phyloP scores from a whole-genome alignment of 2,113 vertebrate genomes.

The Sorex araneus region DNA sequence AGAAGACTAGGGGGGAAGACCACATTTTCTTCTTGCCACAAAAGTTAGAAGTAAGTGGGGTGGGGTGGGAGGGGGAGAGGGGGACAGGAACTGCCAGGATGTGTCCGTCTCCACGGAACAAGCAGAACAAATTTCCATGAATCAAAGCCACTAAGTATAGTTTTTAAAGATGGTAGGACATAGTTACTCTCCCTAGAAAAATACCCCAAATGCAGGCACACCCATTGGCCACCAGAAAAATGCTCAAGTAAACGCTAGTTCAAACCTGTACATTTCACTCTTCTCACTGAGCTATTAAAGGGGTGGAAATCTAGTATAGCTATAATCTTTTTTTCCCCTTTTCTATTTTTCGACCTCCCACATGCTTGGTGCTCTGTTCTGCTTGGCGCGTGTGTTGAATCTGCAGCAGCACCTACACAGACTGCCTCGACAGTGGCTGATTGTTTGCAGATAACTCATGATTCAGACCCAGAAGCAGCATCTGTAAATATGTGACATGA shows the following conservation, averaged over 20 bases:
- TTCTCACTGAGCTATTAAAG: conserved; percentile 77
- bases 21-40: conserved; percentile 70
- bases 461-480: conserved; percentile 78
- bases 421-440: conserved; percentile 62
- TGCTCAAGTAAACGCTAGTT: conserved; percentile 73
- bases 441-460: conserved; percentile 77
- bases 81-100: conserved; percentile 63
- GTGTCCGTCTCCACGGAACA: conserved; percentile 78
- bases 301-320: conserved; percentile 68
- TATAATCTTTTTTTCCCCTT: conserved; percentile 72
- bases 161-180: conserved; percentile 81
- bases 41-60: conserved; percentile 76
- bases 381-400: conserved; percentile 54
- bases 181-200: conserved; percentile 82
- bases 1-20: conserved; percentile 54
- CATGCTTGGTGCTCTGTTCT: conserved; percentile 72
- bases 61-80: conserved; percentile 29
- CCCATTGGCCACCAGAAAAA: conserved; percentile 79
- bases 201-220: conserved; percentile 75
- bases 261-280: conserved; percentile 76
- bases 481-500: conserved; percentile 81
- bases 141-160: conserved; percentile 83
- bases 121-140: conserved; percentile 84
- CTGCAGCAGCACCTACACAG: conserved; percentile 19
- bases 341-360: conserved; percentile 78